Conservation (phyloP, 2,888 invertebrate species). For the Synanthedon vespiformis region DNA sequence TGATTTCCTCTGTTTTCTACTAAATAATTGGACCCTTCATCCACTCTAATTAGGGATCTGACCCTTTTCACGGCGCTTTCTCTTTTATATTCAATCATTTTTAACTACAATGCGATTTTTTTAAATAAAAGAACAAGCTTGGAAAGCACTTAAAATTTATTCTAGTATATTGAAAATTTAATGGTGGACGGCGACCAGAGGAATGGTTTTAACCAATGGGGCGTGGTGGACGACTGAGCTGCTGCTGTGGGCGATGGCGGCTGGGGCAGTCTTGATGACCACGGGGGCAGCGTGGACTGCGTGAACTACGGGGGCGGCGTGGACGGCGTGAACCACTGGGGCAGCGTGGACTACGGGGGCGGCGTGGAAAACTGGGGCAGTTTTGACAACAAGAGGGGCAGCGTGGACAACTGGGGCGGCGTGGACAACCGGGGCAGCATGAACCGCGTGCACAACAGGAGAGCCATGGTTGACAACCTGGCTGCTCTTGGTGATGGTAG, state of each 20-base stretch:
- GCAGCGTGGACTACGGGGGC: conserved; percentile 2
- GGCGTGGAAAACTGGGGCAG: conserved; percentile 27
- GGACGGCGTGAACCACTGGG: conserved; percentile 9
- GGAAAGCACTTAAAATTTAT: conserved; percentile 18
- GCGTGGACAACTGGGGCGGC: conserved; percentile 14
- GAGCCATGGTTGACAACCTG: conserved; percentile 57
- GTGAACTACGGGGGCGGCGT: conserved; percentile 21
- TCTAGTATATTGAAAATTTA: conserved; percentile 15
- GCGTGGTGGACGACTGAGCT: conserved; percentile 51
- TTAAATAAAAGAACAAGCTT: conserved; percentile 1
- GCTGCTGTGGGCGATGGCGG: conserved; percentile 47
- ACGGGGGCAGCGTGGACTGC: conserved; percentile 35
- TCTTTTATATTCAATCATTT: no score
- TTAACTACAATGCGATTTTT: no score
- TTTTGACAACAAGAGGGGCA: conserved; percentile 21
- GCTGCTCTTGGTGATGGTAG: conserved; percentile 61
- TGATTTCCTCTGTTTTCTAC: no score
- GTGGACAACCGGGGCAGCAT: conserved; percentile 23
- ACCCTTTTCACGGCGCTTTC: no score
- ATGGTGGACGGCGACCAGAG: conserved; percentile 46
- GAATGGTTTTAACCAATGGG: conserved; percentile 47
- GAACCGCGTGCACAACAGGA: conserved; percentile 37
- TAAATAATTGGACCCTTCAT: no score
- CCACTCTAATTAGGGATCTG: no score
- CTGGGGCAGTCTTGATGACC: conserved; percentile 48